Evolutionary conservation across 2,888 invertebrate species (phyloP).

Genomic region (Cheilosia soror): DNA sequence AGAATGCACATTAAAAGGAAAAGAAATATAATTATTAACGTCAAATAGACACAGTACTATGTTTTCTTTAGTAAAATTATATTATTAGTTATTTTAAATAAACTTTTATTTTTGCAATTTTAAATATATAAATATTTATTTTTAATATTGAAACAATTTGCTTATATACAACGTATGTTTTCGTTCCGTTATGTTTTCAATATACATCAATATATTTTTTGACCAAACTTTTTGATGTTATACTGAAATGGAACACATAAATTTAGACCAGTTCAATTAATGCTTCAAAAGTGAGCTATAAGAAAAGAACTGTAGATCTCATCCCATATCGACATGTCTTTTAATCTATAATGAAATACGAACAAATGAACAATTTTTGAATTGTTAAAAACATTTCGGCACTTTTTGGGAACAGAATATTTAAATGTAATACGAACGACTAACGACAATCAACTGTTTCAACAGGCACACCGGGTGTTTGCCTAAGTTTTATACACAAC

Average conservation of each 20-base stretch:
- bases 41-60: neutral
- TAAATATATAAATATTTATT: slow-evolving; percentile 11
- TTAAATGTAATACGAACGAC: slow-evolving; percentile 38
- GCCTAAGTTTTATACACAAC: slow-evolving; percentile 41
- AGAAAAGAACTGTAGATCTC: neutral
- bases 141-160: neutral
- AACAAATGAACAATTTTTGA: slow-evolving; percentile 35
- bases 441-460: slow-evolving; percentile 52
- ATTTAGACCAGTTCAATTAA: slow-evolving; percentile 12
- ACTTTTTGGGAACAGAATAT: slow-evolving; percentile 57
- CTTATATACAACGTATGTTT: slow-evolving; percentile 19
- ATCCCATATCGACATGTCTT: slow-evolving; percentile 34
- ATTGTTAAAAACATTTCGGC: slow-evolving; percentile 52
- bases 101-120: neutral
- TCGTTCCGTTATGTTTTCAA: slow-evolving; percentile 15
- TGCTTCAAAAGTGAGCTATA: neutral
- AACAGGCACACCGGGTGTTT: slow-evolving; percentile 58
- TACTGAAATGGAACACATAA: slow-evolving; percentile 26
- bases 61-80: neutral
- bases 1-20: slow-evolving; percentile 49
- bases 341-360: slow-evolving; percentile 24
- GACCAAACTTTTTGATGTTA: slow-evolving; percentile 30
- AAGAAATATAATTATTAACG: slow-evolving; percentile 17
- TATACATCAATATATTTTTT: slow-evolving; percentile 35
- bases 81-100: neutral